Conservation (phyloP, 2,888 invertebrate genomes). For the Dascillus cervinus region DNA sequence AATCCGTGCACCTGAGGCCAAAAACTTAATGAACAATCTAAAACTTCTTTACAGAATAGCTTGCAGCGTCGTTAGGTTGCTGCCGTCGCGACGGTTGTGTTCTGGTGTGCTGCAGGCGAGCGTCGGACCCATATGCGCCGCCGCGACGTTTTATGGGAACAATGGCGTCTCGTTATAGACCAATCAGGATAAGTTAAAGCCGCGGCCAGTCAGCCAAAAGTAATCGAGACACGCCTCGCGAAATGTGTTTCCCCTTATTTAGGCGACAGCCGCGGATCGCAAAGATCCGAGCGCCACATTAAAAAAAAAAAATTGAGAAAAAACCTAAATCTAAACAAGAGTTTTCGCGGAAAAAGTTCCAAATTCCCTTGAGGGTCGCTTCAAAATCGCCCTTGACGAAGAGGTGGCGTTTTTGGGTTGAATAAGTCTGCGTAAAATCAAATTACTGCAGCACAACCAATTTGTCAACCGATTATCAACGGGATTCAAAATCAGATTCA, state of each 20-base stretch:
- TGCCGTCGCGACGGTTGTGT: conserved; percentile 44
- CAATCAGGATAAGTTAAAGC: conserved; percentile 32
- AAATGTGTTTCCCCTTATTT: conserved; percentile 15
- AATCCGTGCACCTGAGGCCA: conserved; percentile 24
- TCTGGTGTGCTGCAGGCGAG: conserved; percentile 55
- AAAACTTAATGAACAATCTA: conserved; percentile 28
- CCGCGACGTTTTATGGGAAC: conserved; percentile 42
- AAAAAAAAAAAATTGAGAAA: too few species aligned
- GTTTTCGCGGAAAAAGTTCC: too few species aligned
- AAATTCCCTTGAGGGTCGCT: too few species aligned
- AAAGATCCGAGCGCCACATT: too few species aligned
- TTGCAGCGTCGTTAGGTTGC: conserved; percentile 29
- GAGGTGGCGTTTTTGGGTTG: too few species aligned
- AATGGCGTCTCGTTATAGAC: conserved; percentile 38
- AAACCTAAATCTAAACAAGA: too few species aligned
- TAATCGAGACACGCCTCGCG: conserved; percentile 34
- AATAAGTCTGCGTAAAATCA: not conserved
- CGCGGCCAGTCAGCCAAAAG: conserved; percentile 34
- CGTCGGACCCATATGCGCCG: conserved; percentile 45
- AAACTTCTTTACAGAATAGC: conserved; percentile 24
- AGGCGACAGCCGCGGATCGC: too few species aligned
- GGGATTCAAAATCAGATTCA: not conserved
- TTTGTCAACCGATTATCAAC: not conserved
- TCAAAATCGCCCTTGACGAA: too few species aligned
- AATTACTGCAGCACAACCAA: not conserved